Evolutionary conservation across 1,140 invertebrate genomes (phyloP).

Genomic region (Formica exsecta): DNA sequence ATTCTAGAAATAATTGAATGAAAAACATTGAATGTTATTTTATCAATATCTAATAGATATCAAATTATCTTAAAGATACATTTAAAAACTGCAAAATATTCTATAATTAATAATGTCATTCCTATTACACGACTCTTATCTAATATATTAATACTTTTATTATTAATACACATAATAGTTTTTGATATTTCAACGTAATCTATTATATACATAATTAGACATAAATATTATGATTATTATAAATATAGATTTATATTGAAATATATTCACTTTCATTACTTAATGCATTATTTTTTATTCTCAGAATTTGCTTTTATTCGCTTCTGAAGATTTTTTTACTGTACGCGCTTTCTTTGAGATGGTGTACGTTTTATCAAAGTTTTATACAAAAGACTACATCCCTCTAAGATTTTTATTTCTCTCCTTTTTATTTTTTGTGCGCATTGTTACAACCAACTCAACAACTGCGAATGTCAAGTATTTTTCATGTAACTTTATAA

Average conservation of each 20-base stretch:
- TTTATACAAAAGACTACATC: background rate
- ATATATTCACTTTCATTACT: background rate
- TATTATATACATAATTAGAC: background rate
- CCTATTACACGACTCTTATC: background rate
- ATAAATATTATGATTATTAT: background rate
- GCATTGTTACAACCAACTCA: background rate
- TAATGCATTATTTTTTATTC: background rate
- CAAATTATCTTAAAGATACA: background rate
- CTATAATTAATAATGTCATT: background rate
- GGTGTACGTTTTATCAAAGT: background rate
- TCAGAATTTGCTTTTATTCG: background rate
- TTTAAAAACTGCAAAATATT: slow-evolving; percentile 5
- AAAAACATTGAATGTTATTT: background rate
- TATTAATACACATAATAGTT: background rate
- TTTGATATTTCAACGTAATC: background rate
- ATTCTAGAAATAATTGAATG: background rate
- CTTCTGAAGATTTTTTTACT: background rate
- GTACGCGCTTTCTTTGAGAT: background rate
- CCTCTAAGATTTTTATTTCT: slow-evolving; percentile 2
- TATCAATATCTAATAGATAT: background rate
- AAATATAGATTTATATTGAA: background rate
- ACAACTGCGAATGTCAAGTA: background rate
- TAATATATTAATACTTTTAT: background rate
- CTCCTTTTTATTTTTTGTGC: slow-evolving; percentile 6
- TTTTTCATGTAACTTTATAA: background rate